Conservation (phyloP, 2,888 invertebrate species). For the Pedicia rivosa region DNA sequence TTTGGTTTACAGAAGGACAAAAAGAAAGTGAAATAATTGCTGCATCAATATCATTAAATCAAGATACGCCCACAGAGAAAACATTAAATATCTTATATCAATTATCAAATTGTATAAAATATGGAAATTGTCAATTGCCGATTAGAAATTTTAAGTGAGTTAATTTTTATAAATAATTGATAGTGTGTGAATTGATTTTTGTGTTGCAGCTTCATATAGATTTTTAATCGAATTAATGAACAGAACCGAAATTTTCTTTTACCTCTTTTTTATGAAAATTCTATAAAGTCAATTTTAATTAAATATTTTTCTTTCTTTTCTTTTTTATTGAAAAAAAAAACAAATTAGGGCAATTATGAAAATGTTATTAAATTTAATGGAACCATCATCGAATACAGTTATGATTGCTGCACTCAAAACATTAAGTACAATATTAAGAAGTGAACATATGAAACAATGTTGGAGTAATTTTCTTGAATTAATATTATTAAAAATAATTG, state of each 20-base stretch:
- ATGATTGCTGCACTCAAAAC: conserved; percentile 65
- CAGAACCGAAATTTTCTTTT: too few species aligned
- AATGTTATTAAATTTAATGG: conserved; percentile 58
- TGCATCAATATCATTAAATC: conserved; percentile 24
- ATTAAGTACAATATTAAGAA: conserved; percentile 70
- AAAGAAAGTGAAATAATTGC: conserved; percentile 33
- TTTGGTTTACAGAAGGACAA: conserved; percentile 20
- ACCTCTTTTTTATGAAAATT: too few species aligned
- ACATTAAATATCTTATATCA: conserved; percentile 30
- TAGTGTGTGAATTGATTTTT: too few species aligned
- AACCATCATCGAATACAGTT: conserved; percentile 37
- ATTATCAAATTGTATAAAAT: conserved; percentile 32
- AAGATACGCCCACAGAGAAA: conserved; percentile 22
- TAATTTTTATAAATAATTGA: too few species aligned
- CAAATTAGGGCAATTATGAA: conserved; percentile 46
- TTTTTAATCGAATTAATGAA: too few species aligned
- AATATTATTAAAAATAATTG: conserved; percentile 73
- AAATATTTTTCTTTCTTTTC: not conserved
- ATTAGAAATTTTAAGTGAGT: conserved; percentile 34
- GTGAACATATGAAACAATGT: conserved; percentile 53
- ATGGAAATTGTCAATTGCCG: conserved; percentile 34
- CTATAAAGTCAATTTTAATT: too few species aligned
- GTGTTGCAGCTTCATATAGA: not conserved
- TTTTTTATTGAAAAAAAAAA: not conserved
- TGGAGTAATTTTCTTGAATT: conserved; percentile 86